These are phyloP conservation scores for Manis pentadactyla DNA, from an alignment of 2,797 vertebrate genomes.

Conservation along the genomic window DNA sequence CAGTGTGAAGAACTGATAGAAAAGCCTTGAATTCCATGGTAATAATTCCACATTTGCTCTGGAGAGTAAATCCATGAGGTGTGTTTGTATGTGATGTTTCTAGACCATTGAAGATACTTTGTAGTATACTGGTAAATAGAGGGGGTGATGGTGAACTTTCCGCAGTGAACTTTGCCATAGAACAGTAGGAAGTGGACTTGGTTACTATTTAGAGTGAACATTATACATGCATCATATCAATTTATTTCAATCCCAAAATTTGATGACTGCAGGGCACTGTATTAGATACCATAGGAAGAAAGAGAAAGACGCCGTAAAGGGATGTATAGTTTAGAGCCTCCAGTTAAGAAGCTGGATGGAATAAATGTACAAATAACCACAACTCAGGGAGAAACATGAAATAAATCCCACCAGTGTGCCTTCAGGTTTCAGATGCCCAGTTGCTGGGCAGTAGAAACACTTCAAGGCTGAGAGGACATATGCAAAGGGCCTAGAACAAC, in stretches of 20 bases:
- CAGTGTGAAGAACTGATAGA: not conserved
- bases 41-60: constrained; percentile 15
- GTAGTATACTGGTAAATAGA: not conserved
- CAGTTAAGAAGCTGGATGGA: constrained; percentile 9
- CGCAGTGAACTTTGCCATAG: not conserved
- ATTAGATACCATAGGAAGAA: not conserved
- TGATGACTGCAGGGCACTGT: not conserved
- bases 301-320: not conserved
- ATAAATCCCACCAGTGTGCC: not conserved
- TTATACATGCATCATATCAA: not conserved
- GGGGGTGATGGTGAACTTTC: not conserved
- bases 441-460: not conserved
- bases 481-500: not conserved
- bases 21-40: not conserved
- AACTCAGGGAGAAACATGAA: not conserved
- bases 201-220: not conserved
- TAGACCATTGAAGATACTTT: not conserved
- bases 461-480: not conserved
- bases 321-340: not conserved
- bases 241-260: not conserved
- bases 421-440: not conserved
- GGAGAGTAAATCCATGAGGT: not conserved
- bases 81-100: not conserved
- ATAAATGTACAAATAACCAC: constrained; percentile 3
- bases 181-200: not conserved